phyloP scores from a whole-genome alignment of 2,888 invertebrate species.

The Molorchus minor region DNA sequence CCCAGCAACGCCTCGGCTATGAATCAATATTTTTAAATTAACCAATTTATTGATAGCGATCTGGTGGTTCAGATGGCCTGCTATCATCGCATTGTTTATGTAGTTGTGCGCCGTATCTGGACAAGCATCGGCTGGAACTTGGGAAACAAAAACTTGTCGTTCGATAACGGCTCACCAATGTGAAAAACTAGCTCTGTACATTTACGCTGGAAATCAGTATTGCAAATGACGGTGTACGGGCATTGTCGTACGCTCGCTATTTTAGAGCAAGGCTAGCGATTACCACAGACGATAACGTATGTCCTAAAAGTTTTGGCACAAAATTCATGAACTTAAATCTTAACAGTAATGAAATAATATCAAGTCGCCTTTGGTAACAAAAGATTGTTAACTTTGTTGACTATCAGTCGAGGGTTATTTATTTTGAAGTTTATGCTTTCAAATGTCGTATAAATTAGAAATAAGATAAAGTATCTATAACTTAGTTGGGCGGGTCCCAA shows the following conservation, averaged over 20 bases:
- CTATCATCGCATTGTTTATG: constrained; percentile 54
- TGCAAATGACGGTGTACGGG: constrained; percentile 19
- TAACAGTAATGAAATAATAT: too few species aligned
- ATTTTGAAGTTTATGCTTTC: too few species aligned
- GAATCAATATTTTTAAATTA: constrained; percentile 62
- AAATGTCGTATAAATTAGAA: too few species aligned
- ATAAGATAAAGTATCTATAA: too few species aligned
- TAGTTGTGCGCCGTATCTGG: constrained; percentile 45
- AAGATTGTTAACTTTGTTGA: too few species aligned
- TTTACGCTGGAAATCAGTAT: constrained; percentile 32
- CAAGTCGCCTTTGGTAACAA: too few species aligned
- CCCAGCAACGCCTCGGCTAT: constrained; percentile 54
- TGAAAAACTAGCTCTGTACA: constrained; percentile 41
- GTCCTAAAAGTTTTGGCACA: too few species aligned
- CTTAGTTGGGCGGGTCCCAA: too few species aligned
- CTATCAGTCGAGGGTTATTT: too few species aligned
- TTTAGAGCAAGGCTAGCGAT: too few species aligned
- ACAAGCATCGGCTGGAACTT: constrained; percentile 47
- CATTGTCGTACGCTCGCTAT: constrained; percentile 20
- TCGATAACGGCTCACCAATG: constrained; percentile 38
- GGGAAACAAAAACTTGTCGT: constrained; percentile 49
- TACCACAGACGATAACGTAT: too few species aligned
- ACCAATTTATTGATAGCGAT: constrained; percentile 61
- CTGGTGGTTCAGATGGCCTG: constrained; percentile 47
- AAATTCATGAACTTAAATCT: too few species aligned